These are phyloP conservation scores for Paradisaea rubra DNA, from an alignment of 2,113 vertebrate species.

Conservation along the genomic window DNA sequence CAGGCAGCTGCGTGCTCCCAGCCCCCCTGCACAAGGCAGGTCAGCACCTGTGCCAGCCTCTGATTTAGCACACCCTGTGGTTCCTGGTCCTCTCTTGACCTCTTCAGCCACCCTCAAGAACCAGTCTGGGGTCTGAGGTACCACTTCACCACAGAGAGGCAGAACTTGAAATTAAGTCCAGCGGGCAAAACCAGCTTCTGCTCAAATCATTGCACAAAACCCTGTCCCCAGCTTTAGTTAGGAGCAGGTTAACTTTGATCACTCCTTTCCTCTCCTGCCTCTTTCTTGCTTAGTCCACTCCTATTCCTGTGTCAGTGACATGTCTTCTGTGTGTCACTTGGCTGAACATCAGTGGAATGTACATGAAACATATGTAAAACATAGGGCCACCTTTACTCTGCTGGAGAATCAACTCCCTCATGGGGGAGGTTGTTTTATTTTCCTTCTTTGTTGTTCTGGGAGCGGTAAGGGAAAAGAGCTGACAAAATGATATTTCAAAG, in stretches of 20 bases:
- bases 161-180: neutral
- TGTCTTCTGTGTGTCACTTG: neutral
- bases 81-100: neutral
- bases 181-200: neutral
- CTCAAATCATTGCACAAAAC: neutral
- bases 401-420: neutral
- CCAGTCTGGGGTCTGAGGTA: neutral
- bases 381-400: neutral
- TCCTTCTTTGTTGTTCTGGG: neutral
- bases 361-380: neutral
- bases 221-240: neutral
- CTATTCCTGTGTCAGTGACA: neutral
- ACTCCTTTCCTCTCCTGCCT: neutral
- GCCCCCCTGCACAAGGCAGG: neutral
- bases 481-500: neutral
- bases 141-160: neutral
- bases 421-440: neutral
- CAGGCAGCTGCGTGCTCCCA: rapidly evolving
- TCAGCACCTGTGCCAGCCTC: neutral
- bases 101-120: neutral
- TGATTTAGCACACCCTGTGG: neutral
- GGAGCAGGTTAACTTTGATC: neutral
- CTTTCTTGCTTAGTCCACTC: neutral
- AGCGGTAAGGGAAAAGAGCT: neutral
- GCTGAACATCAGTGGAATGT: neutral